Base-by-base conservation (phyloP, 1,140 invertebrate genomes). In the Cydia fagiglandana region DNA sequence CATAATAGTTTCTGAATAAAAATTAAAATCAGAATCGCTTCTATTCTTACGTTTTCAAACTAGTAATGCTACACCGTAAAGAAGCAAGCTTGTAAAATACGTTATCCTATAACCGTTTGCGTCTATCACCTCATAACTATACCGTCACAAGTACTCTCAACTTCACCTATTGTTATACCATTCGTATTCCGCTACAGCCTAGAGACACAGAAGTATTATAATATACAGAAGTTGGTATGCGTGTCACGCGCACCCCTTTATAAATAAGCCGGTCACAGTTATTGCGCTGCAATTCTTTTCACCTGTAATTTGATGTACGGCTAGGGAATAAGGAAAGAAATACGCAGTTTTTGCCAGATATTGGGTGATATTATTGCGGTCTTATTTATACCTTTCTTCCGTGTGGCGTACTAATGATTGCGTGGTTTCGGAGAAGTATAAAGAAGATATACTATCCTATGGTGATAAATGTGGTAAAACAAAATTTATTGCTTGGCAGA, bases 271-370 rank as follows among this genome's bases (percentile, higher is more conserved):
- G 80, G 85, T 84, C 80, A 74, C 77, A 77, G 82, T 84, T 84
- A 87, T 85, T 83, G 84, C 79, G 53, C 76, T 80, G 79, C 84
- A 83, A 85, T 88, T 87, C 84, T 81, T 86, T 84, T 83, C 83
- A 86, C 83, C 81, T 88, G 87, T 84, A 87, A 84, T 85, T 82
- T 87, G 79, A 84, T 82, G 80, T 84, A 86, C 50, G 70, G 50
- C 30, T 15, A 61, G 20, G 64, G 41, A 64, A 47, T 47, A 47
- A 50, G 68, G 70, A 76, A 76, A 76, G 17, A n/a, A 61, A 34
- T n/a, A 70, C 30, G 38, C 13, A 12, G 30, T 38, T 70, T 70
- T 70, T 38, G 66, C 66, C 66, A 38, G 66, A 38, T 70, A 70
- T 70, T 70, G 66, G 66, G 66, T 61, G 20, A 61, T 53, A 47